Evolutionary conservation across 2,113 vertebrate species (phyloP).

Genomic region (Crypturellus undulatus): DNA sequence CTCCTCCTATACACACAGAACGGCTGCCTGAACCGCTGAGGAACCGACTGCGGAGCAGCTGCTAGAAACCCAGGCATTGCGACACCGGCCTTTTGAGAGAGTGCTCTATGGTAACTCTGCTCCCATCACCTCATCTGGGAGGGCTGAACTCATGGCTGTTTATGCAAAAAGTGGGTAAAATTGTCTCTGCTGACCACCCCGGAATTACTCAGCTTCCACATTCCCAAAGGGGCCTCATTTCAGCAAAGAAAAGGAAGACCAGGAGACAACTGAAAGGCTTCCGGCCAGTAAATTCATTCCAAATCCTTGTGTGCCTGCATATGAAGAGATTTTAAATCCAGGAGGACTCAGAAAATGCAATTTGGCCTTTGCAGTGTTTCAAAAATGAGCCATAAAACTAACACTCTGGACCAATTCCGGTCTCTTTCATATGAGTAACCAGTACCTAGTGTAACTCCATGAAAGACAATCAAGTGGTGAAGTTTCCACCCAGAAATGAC

Average conservation of each 20-base stretch:
- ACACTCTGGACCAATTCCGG: slow-evolving; percentile 8
- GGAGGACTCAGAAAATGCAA: slow-evolving; percentile 1
- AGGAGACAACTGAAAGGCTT: slow-evolving; percentile 11
- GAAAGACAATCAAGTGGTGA: slow-evolving; percentile 9
- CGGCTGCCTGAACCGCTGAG: not conserved
- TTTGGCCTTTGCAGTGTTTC: slow-evolving; percentile 42
- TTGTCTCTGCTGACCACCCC: not conserved
- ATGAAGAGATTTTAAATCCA: slow-evolving; percentile 26
- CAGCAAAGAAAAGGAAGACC: not conserved
- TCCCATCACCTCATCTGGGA: not conserved
- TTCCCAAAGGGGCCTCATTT: slow-evolving; percentile 9
- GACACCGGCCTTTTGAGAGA: not conserved
- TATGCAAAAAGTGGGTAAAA: not conserved
- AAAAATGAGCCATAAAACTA: slow-evolving; percentile 42
- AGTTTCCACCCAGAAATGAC: slow-evolving; percentile 23
- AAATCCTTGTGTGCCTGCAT: not conserved
- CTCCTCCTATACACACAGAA: not conserved
- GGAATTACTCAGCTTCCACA: not conserved
- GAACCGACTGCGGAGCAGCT: not conserved
- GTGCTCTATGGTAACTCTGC: not conserved
- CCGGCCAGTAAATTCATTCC: slow-evolving; percentile 27
- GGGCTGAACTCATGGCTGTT: not conserved
- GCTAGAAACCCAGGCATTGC: not conserved
- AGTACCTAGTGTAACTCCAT: not conserved
- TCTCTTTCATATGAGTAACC: slow-evolving; percentile 1